Base-by-base conservation (phyloP, 2,888 invertebrate species). In the Spodoptera picta region DNA sequence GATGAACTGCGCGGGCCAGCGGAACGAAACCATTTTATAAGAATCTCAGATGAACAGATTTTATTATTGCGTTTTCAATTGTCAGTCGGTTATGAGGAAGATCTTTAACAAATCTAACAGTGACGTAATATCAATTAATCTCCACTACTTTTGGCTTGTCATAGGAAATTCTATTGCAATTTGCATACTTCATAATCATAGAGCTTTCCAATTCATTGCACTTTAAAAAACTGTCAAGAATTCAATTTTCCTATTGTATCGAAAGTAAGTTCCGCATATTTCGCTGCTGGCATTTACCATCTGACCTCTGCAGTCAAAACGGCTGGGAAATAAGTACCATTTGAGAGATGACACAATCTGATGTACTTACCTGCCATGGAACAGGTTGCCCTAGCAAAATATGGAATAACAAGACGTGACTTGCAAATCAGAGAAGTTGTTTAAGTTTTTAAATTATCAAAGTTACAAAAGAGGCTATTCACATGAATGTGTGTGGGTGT, bases 241-340 rank as follows among this genome's bases (percentile, higher is more conserved):
- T 62, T 71, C 55, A 71, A 67, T 72, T 72, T 72, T 79, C 66
- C 65, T 55, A 62, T 31, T 54, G 66, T 67, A 68, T 14, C 54
- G 31, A 47, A 23, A 60, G 43, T 52, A 58, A 79, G 84, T 88
- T 89, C 87, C 87, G 87, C 88, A 85, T 87, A 76, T 81, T 75
- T 74, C 60, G 73, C 63, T 65, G 83, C 74, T 90, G 90, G 83
- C 88, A 90, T 90, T 90, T 89, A 81, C 36, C 36, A 36, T 58
- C 71, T 87, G 90, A 90, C 90, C 90, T 89, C 88, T 82, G 75
- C 65, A 56, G 72, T 67, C 79, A 68, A 69, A 73, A 70, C 68
- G 67, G 69, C 83, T 88, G 89, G 84, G 89, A 89, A 88, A 83
- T 86, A 84, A 86, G 84, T 87, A 89, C 86, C 87, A 87, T 88